These are phyloP conservation scores for Pheucticus melanocephalus DNA, from an alignment of 2,113 vertebrate genomes.

Conservation along the genomic window DNA sequence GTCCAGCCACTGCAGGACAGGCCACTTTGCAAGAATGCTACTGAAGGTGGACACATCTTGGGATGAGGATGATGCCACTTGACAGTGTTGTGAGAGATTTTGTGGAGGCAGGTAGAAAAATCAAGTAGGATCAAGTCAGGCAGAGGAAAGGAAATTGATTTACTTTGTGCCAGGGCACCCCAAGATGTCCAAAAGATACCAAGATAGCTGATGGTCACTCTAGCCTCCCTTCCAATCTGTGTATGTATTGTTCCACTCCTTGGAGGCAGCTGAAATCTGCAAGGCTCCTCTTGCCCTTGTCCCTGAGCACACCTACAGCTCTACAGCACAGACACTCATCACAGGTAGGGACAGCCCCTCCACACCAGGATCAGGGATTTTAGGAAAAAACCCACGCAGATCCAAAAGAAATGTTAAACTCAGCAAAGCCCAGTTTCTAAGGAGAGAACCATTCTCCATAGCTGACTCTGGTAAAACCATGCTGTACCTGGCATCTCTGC, in stretches of 20 bases:
- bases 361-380: background rate
- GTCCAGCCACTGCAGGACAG: background rate
- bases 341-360: background rate
- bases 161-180: background rate
- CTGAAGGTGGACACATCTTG: background rate
- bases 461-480: background rate
- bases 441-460: background rate
- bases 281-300: background rate
- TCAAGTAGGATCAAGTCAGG: background rate
- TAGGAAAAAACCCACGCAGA: background rate
- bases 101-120: background rate
- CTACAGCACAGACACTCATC: background rate
- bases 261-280: background rate
- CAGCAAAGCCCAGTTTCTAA: background rate
- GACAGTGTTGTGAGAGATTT: background rate
- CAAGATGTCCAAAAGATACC: background rate
- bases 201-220: background rate
- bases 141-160: background rate
- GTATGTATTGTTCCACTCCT: accelerated
- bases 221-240: background rate
- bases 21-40: background rate
- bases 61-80: background rate
- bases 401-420: background rate
- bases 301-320: background rate
- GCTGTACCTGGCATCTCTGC: background rate